Percentiles rank a stretch among this genome's conserved stretches.
phyloP scores from a whole-genome alignment of 1,140 invertebrate genomes.

The Triops cancriformis region DNA sequence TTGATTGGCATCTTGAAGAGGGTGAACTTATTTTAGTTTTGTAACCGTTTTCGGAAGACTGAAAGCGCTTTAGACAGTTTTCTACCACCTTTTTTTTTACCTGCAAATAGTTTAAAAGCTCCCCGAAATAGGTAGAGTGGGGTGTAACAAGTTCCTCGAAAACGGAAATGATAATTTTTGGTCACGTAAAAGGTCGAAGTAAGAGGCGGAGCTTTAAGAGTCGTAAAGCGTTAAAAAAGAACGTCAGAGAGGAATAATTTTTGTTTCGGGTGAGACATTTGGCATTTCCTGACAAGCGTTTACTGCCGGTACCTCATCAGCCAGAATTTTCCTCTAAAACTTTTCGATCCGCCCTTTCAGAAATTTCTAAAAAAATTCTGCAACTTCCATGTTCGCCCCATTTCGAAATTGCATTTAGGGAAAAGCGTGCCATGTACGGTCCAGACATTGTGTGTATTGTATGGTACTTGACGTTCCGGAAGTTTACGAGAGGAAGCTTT shows the following conservation, averaged over 20 bases:
- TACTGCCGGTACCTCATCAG: neutral
- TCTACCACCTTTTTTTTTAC: neutral
- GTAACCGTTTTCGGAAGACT: neutral
- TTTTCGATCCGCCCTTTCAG: neutral
- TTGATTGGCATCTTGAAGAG: neutral
- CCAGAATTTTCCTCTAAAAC: neutral
- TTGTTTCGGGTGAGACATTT: neutral
- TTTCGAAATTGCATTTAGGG: neutral
- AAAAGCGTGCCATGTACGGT: neutral
- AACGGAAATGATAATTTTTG: neutral
- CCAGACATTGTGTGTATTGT: neutral
- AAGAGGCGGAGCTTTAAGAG: neutral
- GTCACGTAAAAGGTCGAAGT: neutral
- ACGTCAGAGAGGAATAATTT: neutral
- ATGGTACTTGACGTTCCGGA: neutral
- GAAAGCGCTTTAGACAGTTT: neutral
- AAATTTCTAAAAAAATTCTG: too few species aligned
- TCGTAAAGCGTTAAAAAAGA: neutral
- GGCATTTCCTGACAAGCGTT: neutral
- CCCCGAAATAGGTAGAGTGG: neutral
- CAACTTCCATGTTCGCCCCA: too few species aligned
- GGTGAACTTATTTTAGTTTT: neutral
- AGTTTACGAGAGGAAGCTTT: too few species aligned
- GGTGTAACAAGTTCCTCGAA: neutral
- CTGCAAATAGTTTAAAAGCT: neutral